Evolutionary conservation across 2,888 invertebrate genomes (phyloP), one percentile per base, ranked within the genome.

Genomic region (Ecdyonurus torrentis): DNA sequence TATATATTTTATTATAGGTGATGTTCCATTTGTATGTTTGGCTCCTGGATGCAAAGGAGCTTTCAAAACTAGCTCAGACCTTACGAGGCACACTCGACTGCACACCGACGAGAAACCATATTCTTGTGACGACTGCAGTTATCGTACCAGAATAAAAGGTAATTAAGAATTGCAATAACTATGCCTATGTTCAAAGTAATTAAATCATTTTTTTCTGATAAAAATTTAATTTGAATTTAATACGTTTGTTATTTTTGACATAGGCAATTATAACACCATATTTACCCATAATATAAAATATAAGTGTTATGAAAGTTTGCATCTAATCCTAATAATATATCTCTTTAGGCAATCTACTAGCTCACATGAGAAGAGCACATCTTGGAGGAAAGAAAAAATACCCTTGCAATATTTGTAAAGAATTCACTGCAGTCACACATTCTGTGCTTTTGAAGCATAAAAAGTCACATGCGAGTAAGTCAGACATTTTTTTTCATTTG

Each of bases 61-160:
- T 52, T 77, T 77, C 67, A 75, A 76, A 65, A 75, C 76, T 25
- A 73, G 73, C 63, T 75, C 76, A 7, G 76, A 76, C 66, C 70
- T 79, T 52, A 73, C 73, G 64, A 77, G 78, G 66, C 79, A 79
- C 66, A 69, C 74, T 66, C 68, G 74, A 24, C 73, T 73, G 19
- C 79, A 79, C 67, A 74, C 74, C 3, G 74, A 75, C 66, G 76
- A 77, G 65, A 69, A 77, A 61, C 78, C 78, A n/a, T 77, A 73
- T 55, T 5, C 55, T n/a, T 55, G 55, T 20, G 55, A 55, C n/a
- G 55, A 10, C 22, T 55, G 55, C 20, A 7, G 7, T n/a, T 22
- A 55, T 20, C 55, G 55, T n/a, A 20, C 19, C 22, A 55, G 22
- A 7, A 20, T 55, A 20, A 55, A 55, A 55, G n/a, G 55, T 55